Evolutionary conservation across 2,113 vertebrate species (phyloP).

Genomic region (Clupea harengus): DNA sequence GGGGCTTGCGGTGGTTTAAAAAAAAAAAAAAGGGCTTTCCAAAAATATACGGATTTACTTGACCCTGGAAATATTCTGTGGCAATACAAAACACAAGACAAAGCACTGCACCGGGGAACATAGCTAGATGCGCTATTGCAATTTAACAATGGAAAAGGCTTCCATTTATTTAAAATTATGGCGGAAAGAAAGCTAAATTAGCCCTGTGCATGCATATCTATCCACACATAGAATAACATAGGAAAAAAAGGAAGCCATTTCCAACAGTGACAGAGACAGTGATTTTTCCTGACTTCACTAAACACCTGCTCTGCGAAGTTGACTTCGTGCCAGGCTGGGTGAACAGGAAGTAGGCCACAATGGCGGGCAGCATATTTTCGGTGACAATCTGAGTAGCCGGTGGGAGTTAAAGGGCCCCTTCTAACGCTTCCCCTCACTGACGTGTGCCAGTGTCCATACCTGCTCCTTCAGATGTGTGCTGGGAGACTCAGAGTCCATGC

Average conservation of each 20-base stretch:
- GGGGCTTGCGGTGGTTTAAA: not conserved
- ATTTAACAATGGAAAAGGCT: not conserved
- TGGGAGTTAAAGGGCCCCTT: slow-evolving; percentile 33
- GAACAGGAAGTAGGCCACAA: slow-evolving; percentile 37
- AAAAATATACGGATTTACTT: slow-evolving; percentile 1
- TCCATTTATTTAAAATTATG: not conserved
- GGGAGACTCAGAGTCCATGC: slow-evolving; percentile 42
- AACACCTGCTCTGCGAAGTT: slow-evolving; percentile 37
- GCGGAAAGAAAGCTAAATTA: not conserved
- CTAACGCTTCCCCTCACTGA: slow-evolving; percentile 40
- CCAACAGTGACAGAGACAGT: not conserved
- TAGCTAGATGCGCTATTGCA: not conserved
- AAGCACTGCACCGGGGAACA: not conserved
- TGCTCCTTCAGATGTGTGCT: slow-evolving; percentile 43
- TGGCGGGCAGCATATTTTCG: slow-evolving; percentile 35
- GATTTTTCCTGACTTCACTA: slow-evolving; percentile 32
- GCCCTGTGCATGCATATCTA: not conserved
- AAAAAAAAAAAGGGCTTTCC: not conserved
- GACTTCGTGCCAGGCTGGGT: not conserved
- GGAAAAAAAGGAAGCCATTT: not conserved
- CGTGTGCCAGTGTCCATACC: slow-evolving; percentile 27
- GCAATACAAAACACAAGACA: not conserved
- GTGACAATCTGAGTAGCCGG: slow-evolving; percentile 32
- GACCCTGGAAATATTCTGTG: not conserved
- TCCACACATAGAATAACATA: not conserved